Evolutionary conservation across 2,888 invertebrate species (phyloP).

Genomic region (Drosophila peninsularis): DNA sequence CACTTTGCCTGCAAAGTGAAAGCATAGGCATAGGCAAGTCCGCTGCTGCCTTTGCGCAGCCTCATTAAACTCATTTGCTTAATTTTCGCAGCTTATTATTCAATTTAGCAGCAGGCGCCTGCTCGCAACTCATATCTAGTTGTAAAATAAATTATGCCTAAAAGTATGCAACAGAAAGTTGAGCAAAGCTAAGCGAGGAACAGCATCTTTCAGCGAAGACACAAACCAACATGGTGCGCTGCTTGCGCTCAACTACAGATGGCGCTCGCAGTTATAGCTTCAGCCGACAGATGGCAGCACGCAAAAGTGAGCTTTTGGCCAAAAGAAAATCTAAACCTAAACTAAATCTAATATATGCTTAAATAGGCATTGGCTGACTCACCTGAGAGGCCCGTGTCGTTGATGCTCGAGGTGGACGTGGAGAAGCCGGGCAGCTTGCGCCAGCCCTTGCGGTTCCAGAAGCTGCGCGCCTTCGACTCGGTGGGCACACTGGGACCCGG

Average conservation of each 20-base stretch:
- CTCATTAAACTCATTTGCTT: not conserved
- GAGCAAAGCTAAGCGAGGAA: not conserved
- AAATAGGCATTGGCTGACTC: constrained; percentile 84
- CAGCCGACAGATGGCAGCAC: not conserved
- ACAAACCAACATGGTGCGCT: not conserved
- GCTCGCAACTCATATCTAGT: not conserved
- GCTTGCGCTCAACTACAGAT: not conserved
- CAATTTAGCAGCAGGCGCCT: too few species aligned
- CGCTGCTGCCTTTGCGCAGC: not conserved
- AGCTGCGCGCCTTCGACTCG: constrained; percentile 85
- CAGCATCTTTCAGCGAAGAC: not conserved
- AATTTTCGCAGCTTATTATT: not conserved
- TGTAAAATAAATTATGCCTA: not conserved
- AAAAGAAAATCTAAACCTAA: not conserved
- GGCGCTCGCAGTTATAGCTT: not conserved
- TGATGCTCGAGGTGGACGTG: constrained; percentile 89
- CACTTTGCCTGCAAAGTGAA: too few species aligned
- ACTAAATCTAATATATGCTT: too few species aligned
- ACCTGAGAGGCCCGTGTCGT: constrained; percentile 88
- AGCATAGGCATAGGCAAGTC: not conserved
- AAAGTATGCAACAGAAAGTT: not conserved
- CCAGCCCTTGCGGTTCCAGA: constrained; percentile 92
- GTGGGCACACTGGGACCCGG: constrained; percentile 82
- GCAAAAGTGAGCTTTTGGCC: not conserved
- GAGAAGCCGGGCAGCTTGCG: constrained; percentile 91